Conservation (phyloP, 2,113 vertebrate genomes). For the Hippopotamus amphibius region DNA sequence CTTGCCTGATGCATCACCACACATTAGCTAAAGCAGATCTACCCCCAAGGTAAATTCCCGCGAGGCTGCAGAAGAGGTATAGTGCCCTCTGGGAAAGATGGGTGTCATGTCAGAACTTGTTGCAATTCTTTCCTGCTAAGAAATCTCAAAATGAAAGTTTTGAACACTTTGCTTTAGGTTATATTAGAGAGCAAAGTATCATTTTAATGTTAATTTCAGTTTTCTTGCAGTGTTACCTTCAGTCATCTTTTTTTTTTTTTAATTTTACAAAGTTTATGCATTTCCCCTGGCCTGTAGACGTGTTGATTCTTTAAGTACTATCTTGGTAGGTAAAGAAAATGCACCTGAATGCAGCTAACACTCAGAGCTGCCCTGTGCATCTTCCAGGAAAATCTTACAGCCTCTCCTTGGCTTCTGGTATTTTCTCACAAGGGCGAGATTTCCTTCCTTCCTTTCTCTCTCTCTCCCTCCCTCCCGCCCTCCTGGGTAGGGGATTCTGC, state of each 20-base stretch:
- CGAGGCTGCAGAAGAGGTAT: slow-evolving; percentile 48
- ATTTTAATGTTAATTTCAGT: neutral
- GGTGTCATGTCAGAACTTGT: slow-evolving; percentile 81
- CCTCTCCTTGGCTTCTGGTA: slow-evolving; percentile 63
- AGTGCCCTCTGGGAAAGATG: slow-evolving; percentile 62
- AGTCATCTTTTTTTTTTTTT: neutral
- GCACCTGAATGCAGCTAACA: slow-evolving; percentile 61
- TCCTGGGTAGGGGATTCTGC: slow-evolving; percentile 49
- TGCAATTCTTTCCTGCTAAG: slow-evolving; percentile 56
- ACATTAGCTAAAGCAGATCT: slow-evolving; percentile 46
- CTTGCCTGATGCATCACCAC: neutral
- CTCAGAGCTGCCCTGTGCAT: slow-evolving; percentile 68
- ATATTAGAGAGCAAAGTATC: neutral
- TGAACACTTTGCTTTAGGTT: slow-evolving; percentile 30
- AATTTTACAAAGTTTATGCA: neutral
- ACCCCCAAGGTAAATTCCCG: slow-evolving; percentile 64
- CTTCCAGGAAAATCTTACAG: slow-evolving; percentile 81
- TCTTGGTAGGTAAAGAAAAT: slow-evolving; percentile 73
- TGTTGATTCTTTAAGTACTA: slow-evolving; percentile 59
- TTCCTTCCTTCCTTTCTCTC: slow-evolving; percentile 66
- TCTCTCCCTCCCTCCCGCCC: neutral
- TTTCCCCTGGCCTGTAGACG: slow-evolving; percentile 66
- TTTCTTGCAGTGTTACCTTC: neutral
- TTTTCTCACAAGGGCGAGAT: slow-evolving; percentile 73
- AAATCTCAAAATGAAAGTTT: slow-evolving; percentile 61